Base-by-base conservation (phyloP, 2,797 vertebrate species). In the Syngnathus acus region DNA sequence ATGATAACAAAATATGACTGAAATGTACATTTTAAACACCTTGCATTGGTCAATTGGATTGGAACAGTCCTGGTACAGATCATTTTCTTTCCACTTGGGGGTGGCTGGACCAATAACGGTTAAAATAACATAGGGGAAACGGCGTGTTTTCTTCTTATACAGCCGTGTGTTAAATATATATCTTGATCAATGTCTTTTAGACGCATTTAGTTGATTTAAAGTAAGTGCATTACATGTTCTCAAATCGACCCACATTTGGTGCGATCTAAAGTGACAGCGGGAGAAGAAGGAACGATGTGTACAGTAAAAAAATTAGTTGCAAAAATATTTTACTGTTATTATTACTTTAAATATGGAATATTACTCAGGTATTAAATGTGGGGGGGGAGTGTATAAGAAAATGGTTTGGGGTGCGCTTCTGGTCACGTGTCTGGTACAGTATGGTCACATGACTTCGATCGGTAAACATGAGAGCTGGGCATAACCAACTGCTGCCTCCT, bases 61-160 rank as follows among this genome's bases (percentile, higher is more conserved):
- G 90, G 87, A 90, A 90, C 88, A 82, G 87, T 80, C 85, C 67
- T 65, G 87, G 88, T 13, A 21, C 26, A 73, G 82, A 85, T 90
- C 86, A 91, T 79, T 19, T 66, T 51, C 0, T 4, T 23, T 14
- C n/a, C 4, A 16, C 13, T 0, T 2, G 19, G 54, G 67, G 82
- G 65, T 42, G 45, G 0, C 0, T 0, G 0, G 0, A 9, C 57
- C 1, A 11, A 8, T 16, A 42, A 5, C 3, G 1, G 1, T 7
- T 40, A 4, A 40, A 9, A 26, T 10, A 32, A 47, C 39, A 43
- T n/a, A 23, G 7, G 1, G 6, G 37, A 57, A 57, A 57, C 38
- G 9, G 58, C 9, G 37, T 40, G 11, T 60, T 40, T 60, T n/a
- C 26, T 40, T 62, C 6, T 43, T 6, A 21, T 26, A 16, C 5